Evolutionary conservation across 2,888 invertebrate genomes (phyloP).

Genomic region (Drosophila barbarae): DNA sequence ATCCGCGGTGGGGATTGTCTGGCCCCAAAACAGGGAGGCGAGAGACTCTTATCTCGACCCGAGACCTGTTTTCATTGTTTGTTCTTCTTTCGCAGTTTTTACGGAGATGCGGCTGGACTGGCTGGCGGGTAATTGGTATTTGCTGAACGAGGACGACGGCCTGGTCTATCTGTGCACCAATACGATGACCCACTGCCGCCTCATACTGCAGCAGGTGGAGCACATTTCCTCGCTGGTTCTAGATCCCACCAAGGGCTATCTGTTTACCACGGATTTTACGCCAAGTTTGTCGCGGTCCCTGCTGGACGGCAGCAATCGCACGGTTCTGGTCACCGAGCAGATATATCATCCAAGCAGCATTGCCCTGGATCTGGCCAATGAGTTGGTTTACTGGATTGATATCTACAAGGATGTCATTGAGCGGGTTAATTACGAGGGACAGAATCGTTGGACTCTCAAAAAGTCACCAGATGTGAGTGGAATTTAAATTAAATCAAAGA

Average conservation of each 20-base stretch:
- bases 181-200: slow-evolving; percentile 84
- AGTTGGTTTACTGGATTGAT: slow-evolving; percentile 90
- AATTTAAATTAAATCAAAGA: neutral
- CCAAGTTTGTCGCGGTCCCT: slow-evolving; percentile 83
- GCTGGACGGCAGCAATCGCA: slow-evolving; percentile 84
- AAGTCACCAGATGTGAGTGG: slow-evolving; percentile 76
- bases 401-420: slow-evolving; percentile 89
- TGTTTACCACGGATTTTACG: slow-evolving; percentile 91
- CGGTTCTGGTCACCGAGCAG: slow-evolving; percentile 83
- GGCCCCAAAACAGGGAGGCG: neutral
- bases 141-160: slow-evolving; percentile 85
- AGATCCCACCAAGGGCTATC: slow-evolving; percentile 87
- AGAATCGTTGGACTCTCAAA: slow-evolving; percentile 81
- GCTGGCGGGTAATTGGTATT: slow-evolving; percentile 93
- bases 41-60: slow-evolving; percentile 33
- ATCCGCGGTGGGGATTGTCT: neutral
- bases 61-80: slow-evolving; percentile 2
- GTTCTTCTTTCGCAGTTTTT: slow-evolving; percentile 81
- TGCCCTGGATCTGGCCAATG: slow-evolving; percentile 85
- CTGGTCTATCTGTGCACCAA: slow-evolving; percentile 86
- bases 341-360: slow-evolving; percentile 89
- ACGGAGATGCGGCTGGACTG: slow-evolving; percentile 90
- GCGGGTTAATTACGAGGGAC: slow-evolving; percentile 88
- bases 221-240: slow-evolving; percentile 84
- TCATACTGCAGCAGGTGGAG: slow-evolving; percentile 84